Evolutionary conservation across 2,797 vertebrate genomes (phyloP).

Genomic region (Arctocebus calabarensis): DNA sequence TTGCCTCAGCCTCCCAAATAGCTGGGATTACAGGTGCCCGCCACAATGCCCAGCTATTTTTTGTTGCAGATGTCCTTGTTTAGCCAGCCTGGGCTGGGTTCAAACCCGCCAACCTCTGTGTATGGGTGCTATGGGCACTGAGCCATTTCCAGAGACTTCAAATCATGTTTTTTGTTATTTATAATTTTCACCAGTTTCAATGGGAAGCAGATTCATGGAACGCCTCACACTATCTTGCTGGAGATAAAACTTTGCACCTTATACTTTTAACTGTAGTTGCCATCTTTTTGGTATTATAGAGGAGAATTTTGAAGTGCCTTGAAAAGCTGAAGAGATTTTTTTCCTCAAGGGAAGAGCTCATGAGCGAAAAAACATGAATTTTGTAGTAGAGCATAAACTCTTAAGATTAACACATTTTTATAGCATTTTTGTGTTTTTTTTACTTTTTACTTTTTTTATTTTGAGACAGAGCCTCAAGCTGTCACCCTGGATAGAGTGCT

Average conservation of each 20-base stretch:
- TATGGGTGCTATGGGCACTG: too few species aligned
- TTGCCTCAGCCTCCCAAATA: too few species aligned
- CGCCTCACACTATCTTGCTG: not conserved
- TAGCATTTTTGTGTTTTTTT: too few species aligned
- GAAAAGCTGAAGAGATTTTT: not conserved
- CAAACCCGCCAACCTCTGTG: too few species aligned
- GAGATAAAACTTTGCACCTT: not conserved
- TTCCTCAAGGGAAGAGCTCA: not conserved
- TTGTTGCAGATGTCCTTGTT: too few species aligned
- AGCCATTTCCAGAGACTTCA: slow-evolving; percentile 27
- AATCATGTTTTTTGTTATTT: not conserved
- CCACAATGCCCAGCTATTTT: too few species aligned
- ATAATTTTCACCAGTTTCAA: slow-evolving; percentile 23
- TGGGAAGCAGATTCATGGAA: not conserved
- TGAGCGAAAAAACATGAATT: not conserved
- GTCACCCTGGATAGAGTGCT: too few species aligned
- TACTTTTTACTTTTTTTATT: too few species aligned
- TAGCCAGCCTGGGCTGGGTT: too few species aligned
- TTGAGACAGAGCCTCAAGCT: too few species aligned
- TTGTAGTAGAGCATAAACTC: not conserved
- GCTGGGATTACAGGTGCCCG: too few species aligned
- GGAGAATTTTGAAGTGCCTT: slow-evolving; percentile 39
- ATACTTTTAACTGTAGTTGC: not conserved
- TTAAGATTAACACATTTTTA: slow-evolving; percentile 16
- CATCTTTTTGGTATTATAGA: slow-evolving; percentile 28